Evolutionary conservation across 2,113 vertebrate species (phyloP), one percentile per base, ranked within the genome.

Genomic region (Gnathonemus longibarbis): DNA sequence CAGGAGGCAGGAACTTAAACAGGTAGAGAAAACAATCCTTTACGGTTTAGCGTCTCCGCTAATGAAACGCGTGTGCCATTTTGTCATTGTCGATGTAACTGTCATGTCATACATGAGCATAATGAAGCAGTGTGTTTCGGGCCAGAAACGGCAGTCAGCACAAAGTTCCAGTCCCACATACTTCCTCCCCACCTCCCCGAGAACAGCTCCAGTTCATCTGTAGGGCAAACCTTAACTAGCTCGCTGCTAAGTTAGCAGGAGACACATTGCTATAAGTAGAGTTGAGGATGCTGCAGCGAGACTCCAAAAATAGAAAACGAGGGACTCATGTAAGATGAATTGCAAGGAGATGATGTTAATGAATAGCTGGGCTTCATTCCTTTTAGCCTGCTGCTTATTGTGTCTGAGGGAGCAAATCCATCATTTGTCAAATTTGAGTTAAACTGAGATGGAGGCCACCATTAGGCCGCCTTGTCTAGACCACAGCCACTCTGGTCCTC

Each of bases 201-300:
- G 58, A 87, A 83, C 49, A 88, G 85, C 48, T 74, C 48, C 90
- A 89, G 92, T 88, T 15, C 0, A 74, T 56, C 85, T 21, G 27
- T 46, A 39, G 48, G 89, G n/a, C 46, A 77, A 15, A 45, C 89
- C 9, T 66, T 39, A 49, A 50, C 89, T 88, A 90, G 86, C 84
- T 86, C 88, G 88, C 88, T 50, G 89, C 74, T 48, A 80, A 52
- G 49, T 94, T 46, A 46, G 89, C 92, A 92, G 92, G 92, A 93
- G 93, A 94, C 89, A 90, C 92, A 91, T 91, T 91, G 93, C 91
- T 94, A 94, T 94, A 94, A 94, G 62, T 70, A 91, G 93, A 92
- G 91, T 92, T 80, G 91, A 93, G 90, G 90, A 94, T 91, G 91
- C n/a, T 95, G 93, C 92, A 93, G 93, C 90, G 31, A 66, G 92